A percentile compares a stretch with the other conserved stretches of the same genome.
Evolutionary conservation across 2,888 invertebrate species (phyloP).

Genomic region (Drosophila leonis): DNA sequence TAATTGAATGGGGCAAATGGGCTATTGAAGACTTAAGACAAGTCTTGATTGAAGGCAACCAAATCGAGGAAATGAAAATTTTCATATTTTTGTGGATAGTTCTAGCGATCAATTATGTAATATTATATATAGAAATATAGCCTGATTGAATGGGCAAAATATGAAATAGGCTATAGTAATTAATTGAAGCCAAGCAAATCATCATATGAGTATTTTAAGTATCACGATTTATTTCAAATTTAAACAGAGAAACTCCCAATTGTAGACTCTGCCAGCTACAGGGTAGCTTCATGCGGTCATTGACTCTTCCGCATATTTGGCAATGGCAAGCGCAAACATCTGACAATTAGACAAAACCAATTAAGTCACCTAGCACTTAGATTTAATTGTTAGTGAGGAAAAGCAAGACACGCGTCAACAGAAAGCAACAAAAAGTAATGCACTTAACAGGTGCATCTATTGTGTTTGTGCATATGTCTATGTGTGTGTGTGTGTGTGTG

Average conservation of each 20-base stretch:
- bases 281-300: background rate
- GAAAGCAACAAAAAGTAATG: slow-evolving; percentile 5
- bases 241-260: no score
- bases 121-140: no score
- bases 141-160: no score
- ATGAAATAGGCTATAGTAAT: no score
- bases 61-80: background rate
- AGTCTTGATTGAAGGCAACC: background rate
- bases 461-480: background rate
- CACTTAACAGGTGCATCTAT: slow-evolving; percentile 16
- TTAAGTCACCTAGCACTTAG: slow-evolving; percentile 23
- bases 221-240: no score
- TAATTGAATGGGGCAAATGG: background rate
- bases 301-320: background rate
- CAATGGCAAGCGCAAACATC: background rate
- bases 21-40: background rate
- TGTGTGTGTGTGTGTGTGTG: background rate
- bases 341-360: background rate
- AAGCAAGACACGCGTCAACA: slow-evolving; percentile 26
- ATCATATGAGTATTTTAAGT: no score
- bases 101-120: no score
- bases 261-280: background rate
- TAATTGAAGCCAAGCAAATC: no score
- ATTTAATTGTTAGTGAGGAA: slow-evolving; percentile 35
- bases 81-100: no score